Conservation (phyloP, 2,797 vertebrate species). For the Falco rusticolus region DNA sequence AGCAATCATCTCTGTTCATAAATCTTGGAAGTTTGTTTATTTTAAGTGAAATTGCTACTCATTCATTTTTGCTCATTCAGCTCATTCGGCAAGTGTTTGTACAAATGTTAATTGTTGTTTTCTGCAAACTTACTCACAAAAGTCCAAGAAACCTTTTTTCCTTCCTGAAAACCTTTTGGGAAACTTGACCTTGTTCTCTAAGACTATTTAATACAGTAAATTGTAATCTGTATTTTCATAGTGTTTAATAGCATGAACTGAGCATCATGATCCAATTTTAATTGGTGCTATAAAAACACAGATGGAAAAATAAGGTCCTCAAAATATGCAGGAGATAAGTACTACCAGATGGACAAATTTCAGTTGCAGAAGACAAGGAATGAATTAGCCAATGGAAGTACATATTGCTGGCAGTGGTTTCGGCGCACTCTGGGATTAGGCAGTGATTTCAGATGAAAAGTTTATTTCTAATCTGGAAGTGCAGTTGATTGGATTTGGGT, state of each 20-base stretch:
- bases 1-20: not conserved
- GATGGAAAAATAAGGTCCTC: constrained; percentile 1
- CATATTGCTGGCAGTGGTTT: not conserved
- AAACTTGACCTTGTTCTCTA: not conserved
- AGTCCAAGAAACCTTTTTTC: not conserved
- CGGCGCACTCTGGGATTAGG: not conserved
- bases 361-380: not conserved
- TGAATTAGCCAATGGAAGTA: not conserved
- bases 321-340: not conserved
- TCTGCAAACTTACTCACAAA: not conserved
- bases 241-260: not conserved
- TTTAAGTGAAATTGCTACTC: not conserved
- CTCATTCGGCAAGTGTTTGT: not conserved
- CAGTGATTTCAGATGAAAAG: not conserved
- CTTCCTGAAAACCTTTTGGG: not conserved
- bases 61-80: not conserved
- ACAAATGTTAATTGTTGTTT: not conserved
- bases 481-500: not conserved
- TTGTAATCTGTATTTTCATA: not conserved
- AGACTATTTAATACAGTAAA: not conserved
- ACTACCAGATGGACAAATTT: constrained; percentile 18
- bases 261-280: constrained; percentile 7
- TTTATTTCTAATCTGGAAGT: not conserved
- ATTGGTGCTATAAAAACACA: constrained; percentile 16
- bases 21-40: not conserved